Percentiles rank a stretch among this genome's conserved stretches.
phyloP scores from a whole-genome alignment of 2,113 vertebrate genomes.

The Aphyosemion australe region DNA sequence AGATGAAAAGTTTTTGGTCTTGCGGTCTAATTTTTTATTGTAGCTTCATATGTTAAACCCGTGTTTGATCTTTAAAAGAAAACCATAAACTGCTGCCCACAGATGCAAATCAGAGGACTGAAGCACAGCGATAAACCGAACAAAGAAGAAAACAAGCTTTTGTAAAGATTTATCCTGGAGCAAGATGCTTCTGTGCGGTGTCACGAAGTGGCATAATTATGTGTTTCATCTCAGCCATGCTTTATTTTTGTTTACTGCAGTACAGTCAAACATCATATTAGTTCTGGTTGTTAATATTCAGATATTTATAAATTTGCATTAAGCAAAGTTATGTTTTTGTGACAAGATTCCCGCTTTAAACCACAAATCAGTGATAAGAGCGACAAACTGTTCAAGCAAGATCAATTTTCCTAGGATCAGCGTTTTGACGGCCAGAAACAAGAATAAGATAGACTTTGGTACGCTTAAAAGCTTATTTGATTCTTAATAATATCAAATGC shows the following conservation, averaged over 20 bases:
- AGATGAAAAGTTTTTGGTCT: not conserved
- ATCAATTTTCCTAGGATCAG: constrained; percentile 66
- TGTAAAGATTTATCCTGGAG: constrained; percentile 13
- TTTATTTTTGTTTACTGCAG: constrained; percentile 3
- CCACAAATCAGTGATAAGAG: constrained; percentile 6
- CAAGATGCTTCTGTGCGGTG: not conserved
- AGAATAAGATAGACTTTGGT: constrained; percentile 29
- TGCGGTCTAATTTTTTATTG: not conserved
- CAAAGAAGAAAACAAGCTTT: not conserved
- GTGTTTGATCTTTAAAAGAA: constrained; percentile 1
- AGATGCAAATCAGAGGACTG: not conserved
- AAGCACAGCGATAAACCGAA: not conserved
- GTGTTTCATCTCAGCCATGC: constrained; percentile 13
- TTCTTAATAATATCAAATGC: constrained; percentile 78
- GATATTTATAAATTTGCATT: constrained; percentile 2
- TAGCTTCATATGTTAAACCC: constrained; percentile 3
- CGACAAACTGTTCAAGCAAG: constrained; percentile 21
- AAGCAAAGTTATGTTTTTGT: constrained; percentile 8
- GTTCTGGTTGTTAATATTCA: constrained; percentile 12
- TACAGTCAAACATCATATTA: constrained; percentile 18
- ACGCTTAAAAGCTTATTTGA: constrained; percentile 76
- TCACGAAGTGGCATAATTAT: constrained; percentile 9
- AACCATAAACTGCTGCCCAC: not conserved
- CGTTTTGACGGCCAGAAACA: too few species aligned
- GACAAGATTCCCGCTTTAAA: constrained; percentile 26